These are phyloP conservation scores for Catocala sponsa DNA, from an alignment of 2,888 invertebrate genomes.

Conservation along the genomic window DNA sequence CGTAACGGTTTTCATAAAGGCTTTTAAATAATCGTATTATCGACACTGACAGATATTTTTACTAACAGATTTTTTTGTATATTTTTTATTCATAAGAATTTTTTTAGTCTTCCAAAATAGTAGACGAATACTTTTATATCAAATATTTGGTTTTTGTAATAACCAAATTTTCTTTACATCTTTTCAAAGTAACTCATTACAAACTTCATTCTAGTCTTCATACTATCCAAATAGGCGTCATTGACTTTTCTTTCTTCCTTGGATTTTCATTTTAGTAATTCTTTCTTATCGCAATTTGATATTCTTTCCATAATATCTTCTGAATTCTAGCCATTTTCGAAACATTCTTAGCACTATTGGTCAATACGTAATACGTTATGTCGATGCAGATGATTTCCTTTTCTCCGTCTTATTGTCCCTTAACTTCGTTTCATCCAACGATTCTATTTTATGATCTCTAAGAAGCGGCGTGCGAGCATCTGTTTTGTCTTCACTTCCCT, in stretches of 20 bases:
- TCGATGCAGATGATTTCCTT: conserved; percentile 84
- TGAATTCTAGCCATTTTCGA: conserved; percentile 11
- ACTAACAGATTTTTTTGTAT: conserved; percentile 11
- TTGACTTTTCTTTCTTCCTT: conserved; percentile 11
- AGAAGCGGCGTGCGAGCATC: conserved; percentile 81
- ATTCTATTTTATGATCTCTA: conserved; percentile 83
- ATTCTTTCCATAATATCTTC: neutral
- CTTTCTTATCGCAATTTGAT: conserved; percentile 20
- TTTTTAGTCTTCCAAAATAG: conserved; percentile 36
- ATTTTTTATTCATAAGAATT: conserved; percentile 32
- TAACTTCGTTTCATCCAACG: conserved; percentile 81
- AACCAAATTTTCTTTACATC: neutral
- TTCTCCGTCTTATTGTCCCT: conserved; percentile 81
- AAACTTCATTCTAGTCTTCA: conserved; percentile 1
- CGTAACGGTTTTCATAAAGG: conserved; percentile 51
- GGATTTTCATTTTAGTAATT: conserved; percentile 3
- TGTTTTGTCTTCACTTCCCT: conserved; percentile 71
- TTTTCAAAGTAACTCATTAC: neutral
- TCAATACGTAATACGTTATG: conserved; percentile 68
- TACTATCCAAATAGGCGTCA: conserved; percentile 7
- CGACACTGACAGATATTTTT: conserved; percentile 27
- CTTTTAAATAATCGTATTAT: conserved; percentile 45
- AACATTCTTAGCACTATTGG: conserved; percentile 70
- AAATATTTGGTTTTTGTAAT: conserved; percentile 8
- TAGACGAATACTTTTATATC: conserved; percentile 31